Evolutionary conservation across 1,140 invertebrate species (phyloP).

Genomic region (Drosophila ficusphila): DNA sequence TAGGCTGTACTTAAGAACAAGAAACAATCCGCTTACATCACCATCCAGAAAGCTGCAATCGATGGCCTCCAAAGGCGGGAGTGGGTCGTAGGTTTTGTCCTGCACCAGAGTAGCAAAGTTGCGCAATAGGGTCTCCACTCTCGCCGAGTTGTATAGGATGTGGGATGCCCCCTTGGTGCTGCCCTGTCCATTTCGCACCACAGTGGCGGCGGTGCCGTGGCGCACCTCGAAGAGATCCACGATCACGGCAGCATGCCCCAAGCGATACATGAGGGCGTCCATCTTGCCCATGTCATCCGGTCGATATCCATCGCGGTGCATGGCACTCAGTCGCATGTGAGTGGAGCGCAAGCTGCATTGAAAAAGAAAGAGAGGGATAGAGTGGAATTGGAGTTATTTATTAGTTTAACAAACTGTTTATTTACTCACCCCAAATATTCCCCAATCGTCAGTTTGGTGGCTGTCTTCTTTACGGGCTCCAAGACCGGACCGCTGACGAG

Average conservation of each 20-base stretch:
- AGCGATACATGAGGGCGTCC: constrained; percentile 84
- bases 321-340: constrained; percentile 86
- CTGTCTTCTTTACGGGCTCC: constrained; percentile 41
- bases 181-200: constrained; percentile 75
- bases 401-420: background rate
- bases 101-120: constrained; percentile 86
- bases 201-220: constrained; percentile 62
- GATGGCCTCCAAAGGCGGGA: constrained; percentile 85
- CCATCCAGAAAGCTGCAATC: constrained; percentile 87
- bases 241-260: constrained; percentile 87
- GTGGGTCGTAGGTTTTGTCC: constrained; percentile 85
- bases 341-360: constrained; percentile 84
- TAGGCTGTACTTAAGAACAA: background rate
- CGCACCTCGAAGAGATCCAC: constrained; percentile 89
- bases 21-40: constrained; percentile 85
- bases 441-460: constrained; percentile 12
- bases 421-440: constrained; percentile 54
- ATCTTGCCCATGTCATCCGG: constrained; percentile 78
- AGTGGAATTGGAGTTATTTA: no score
- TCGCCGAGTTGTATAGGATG: constrained; percentile 89
- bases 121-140: constrained; percentile 87
- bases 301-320: constrained; percentile 87
- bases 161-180: constrained; percentile 86
- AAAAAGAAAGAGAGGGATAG: background rate
- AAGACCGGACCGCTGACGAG: constrained; percentile 51